These are phyloP conservation scores for Trachelipus rathkii DNA, from an alignment of 1,140 invertebrate genomes.

Conservation along the genomic window DNA sequence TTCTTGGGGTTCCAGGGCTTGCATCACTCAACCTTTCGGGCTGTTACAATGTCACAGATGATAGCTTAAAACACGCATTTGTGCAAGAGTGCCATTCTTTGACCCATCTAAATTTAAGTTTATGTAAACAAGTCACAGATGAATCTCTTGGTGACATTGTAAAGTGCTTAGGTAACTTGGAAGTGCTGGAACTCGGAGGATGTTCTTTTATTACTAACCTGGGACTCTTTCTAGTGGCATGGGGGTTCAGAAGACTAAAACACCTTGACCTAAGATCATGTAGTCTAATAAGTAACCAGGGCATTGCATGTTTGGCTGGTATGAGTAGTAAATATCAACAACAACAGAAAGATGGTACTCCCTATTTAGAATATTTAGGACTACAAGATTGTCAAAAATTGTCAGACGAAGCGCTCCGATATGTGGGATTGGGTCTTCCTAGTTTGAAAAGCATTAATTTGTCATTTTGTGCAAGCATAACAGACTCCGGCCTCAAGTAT, in stretches of 20 bases:
- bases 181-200: slow-evolving; percentile 80
- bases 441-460: slow-evolving; percentile 80
- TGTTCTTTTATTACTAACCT: slow-evolving; percentile 85
- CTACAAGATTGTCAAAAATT: slow-evolving; percentile 91
- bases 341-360: slow-evolving; percentile 34
- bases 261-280: slow-evolving; percentile 82
- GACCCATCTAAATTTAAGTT: slow-evolving; percentile 74
- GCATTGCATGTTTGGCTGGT: slow-evolving; percentile 79
- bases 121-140: slow-evolving; percentile 93
- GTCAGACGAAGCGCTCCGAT: slow-evolving; percentile 80
- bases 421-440: slow-evolving; percentile 74
- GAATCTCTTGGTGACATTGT: slow-evolving; percentile 74
- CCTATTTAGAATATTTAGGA: slow-evolving; percentile 70
- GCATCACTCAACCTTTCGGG: slow-evolving; percentile 84
- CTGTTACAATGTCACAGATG: slow-evolving; percentile 83
- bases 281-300: slow-evolving; percentile 83
- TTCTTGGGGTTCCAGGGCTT: slow-evolving; percentile 76
- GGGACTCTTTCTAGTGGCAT: slow-evolving; percentile 75
- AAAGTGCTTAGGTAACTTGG: slow-evolving; percentile 77
- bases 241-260: slow-evolving; percentile 76
- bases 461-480: slow-evolving; percentile 88
- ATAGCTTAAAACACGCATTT: slow-evolving; percentile 77
- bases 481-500: slow-evolving; percentile 83
- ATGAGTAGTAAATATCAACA: slow-evolving; percentile 47
- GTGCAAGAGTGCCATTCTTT: slow-evolving; percentile 64